Percentiles rank a stretch among this genome's conserved stretches.
These are phyloP conservation scores for Synanthedon vespiformis DNA, from an alignment of 2,888 invertebrate genomes.

Conservation along the genomic window DNA sequence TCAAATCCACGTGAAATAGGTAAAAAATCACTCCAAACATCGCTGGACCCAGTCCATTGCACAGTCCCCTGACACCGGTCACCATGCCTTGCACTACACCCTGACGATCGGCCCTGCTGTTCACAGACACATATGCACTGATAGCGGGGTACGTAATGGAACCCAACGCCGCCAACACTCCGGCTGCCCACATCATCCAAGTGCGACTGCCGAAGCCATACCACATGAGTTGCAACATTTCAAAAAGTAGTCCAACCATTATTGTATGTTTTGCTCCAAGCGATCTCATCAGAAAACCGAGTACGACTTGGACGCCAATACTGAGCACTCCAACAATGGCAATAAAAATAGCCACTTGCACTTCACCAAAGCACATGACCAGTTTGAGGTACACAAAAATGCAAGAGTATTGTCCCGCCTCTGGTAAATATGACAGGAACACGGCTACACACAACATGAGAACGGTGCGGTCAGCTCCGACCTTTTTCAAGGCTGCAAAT, in stretches of 20 bases:
- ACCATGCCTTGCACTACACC: constrained; percentile 98
- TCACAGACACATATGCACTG: constrained; percentile 97
- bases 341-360: constrained; percentile 97
- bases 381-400: constrained; percentile 99
- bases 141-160: constrained; percentile 99
- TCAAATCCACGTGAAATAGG: constrained; percentile 97
- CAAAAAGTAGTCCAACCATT: constrained; percentile 95
- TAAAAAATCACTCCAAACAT: constrained; percentile 99
- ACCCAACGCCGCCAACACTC: constrained; percentile 93
- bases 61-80: constrained; percentile 97
- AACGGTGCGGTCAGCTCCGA: constrained; percentile 95
- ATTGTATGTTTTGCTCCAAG: constrained; percentile 97
- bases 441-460: constrained; percentile 97
- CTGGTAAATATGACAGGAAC: constrained; percentile 97
- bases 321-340: constrained; percentile 97
- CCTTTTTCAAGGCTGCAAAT: constrained; percentile 90
- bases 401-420: constrained; percentile 99
- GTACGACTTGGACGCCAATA: constrained; percentile 92
- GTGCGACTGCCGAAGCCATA: constrained; percentile 96
- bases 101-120: constrained; percentile 97
- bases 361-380: constrained; percentile 95
- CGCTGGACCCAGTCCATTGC: constrained; percentile 98
- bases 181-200: constrained; percentile 99
- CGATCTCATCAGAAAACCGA: constrained; percentile 84
- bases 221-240: constrained; percentile 97